Base-by-base conservation (phyloP, 1,140 invertebrate species). In the Papilio polyxenes region DNA sequence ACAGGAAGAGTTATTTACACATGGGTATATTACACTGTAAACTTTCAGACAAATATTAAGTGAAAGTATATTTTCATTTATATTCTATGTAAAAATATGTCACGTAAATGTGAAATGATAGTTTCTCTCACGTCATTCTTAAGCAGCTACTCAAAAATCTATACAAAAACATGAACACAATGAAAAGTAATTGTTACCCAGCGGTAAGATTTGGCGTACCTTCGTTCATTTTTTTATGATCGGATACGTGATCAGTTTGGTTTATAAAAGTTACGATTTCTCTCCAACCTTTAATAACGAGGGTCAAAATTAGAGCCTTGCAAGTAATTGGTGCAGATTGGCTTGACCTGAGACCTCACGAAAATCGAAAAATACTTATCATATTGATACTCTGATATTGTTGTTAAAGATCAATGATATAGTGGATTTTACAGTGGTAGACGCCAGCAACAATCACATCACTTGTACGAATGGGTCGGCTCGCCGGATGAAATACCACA, bases 31-130 rank as follows among this genome's bases (percentile, higher is more conserved):
- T 59, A n/a, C 20, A 8, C n/a, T 9, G 56, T 20, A 20, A 59
- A 9, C 56, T 0, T 59, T n/a, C 56, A 20, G n/a, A n/a, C 9
- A 59, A 53, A 53, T 31, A 4, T 65, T 3, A 72, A 72, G 65
- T 72, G 65, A 72, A 72, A 40, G 65, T 37, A 69, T 31, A 31
- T 31, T 31, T 31, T 31, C 23, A 31, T 31, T 31, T 31, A 31
- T 31, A 11, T 37, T 72, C 13, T 7, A 72, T 13, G 40, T 44
- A 72, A 65, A 65, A 65, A 15, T 23, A 6, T 15, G 37, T 15
- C 65, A 72, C 65, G 23, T 40, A 40, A 72, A 72, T 72, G 6
- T 69, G 37, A 69, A 69, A 69, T 37, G 62, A 65, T 65, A 69
- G 13, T 72, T 72, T 72, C 65, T 72, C 65, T 15, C 5, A 37